phyloP scores from a whole-genome alignment of 2,113 vertebrate genomes.

The Psettodes erumei region DNA sequence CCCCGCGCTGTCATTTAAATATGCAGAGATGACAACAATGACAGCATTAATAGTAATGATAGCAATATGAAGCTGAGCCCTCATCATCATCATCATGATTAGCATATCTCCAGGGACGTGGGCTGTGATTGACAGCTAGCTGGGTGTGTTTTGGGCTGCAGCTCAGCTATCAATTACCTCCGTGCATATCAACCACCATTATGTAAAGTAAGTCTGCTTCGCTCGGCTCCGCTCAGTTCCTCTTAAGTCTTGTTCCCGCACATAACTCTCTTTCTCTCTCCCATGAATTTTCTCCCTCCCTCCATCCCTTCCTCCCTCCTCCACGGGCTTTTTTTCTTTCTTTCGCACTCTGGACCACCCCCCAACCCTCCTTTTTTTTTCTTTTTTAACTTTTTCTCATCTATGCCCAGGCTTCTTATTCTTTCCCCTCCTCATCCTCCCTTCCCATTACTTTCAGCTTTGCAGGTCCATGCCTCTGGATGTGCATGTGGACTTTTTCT shows the following conservation, averaged over 20 bases:
- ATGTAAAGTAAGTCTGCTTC: slow-evolving; percentile 79
- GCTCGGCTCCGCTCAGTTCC: slow-evolving; percentile 72
- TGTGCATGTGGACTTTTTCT: slow-evolving; percentile 32
- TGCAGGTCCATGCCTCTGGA: slow-evolving; percentile 20
- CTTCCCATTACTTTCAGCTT: slow-evolving; percentile 5
- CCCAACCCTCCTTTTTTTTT: neutral
- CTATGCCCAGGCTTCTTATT: slow-evolving; percentile 40
- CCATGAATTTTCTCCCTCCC: slow-evolving; percentile 40
- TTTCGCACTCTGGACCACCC: slow-evolving; percentile 45
- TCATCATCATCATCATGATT: slow-evolving; percentile 76
- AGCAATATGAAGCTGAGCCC: slow-evolving; percentile 77
- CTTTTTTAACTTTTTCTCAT: slow-evolving; percentile 39
- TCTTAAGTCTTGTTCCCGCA: slow-evolving; percentile 76
- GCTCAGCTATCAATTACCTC: slow-evolving; percentile 82
- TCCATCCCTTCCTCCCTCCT: slow-evolving; percentile 13
- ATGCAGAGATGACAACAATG: slow-evolving; percentile 80
- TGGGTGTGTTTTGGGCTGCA: slow-evolving; percentile 74
- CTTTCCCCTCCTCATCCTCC: slow-evolving; percentile 19
- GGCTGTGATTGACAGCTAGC: slow-evolving; percentile 78
- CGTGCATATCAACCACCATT: slow-evolving; percentile 80
- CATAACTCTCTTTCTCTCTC: slow-evolving; percentile 68
- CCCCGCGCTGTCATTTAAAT: slow-evolving; percentile 75
- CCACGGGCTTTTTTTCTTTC: slow-evolving; percentile 63
- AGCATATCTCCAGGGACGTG: slow-evolving; percentile 79
- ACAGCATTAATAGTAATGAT: slow-evolving; percentile 83